Evolutionary conservation across 2,888 invertebrate genomes (phyloP), one percentile per base, ranked within the genome.

Genomic region (Galerucella calmariensis): DNA sequence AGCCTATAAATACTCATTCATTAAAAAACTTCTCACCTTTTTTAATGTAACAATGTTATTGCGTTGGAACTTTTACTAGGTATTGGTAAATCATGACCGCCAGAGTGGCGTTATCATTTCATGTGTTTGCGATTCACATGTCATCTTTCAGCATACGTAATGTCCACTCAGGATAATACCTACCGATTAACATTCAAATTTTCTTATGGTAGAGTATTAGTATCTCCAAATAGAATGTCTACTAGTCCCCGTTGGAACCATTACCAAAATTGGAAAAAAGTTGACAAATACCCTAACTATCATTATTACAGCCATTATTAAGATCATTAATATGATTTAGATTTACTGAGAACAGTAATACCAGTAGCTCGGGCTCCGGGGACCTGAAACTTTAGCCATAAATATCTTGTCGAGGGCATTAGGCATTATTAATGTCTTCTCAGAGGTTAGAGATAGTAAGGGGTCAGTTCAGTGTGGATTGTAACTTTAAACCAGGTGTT

Each of bases 241-340:
- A 67, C 48, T 8, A 53, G 27, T 62, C 27, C 2, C 24, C 67
- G 48, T 35, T 67, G 16, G 6, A 53, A 51, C 53, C 6, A 41
- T 51, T 35, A 56, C 35, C 46, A 61, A 24, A 69, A 62, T 6
- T 61, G 16, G 10, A 44, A 65, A 65, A 46, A 27, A 41, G 2
- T n/a, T 61, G 69, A 69, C 69, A 69, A 69, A 69, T 69, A 44
- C 35, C 69, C 12, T 20, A 51, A 35, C 62, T 69, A 69, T 74
- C 74, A 74, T 74, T 74, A 74, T 69, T 69, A 69, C 69, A 41
- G 12, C 73, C 73, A 66, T 69, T 69, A 65, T 69, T 67, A 75
- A 75, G 75, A 75, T 75, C 75, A 75, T 75, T 75, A 73, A 66
- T 69, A 72, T 75, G 73, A 75, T 75, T 75, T 75, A 75, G 75